Percentiles rank a stretch among this genome's conserved stretches.
Conservation (phyloP, 2,797 vertebrate species). For the Tarsius wallacei region DNA sequence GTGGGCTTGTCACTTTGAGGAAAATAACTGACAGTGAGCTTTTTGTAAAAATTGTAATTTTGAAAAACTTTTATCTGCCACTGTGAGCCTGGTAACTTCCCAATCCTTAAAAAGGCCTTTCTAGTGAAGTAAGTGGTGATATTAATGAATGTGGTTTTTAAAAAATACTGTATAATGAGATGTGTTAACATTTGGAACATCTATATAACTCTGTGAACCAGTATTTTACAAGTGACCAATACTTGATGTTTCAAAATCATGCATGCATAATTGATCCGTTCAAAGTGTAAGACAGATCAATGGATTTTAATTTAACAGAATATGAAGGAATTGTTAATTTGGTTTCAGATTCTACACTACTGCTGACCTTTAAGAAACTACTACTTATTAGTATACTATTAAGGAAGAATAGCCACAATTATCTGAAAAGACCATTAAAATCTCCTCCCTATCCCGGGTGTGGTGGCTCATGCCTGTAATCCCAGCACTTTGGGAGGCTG, state of each 20-base stretch:
- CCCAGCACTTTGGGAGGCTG: not conserved
- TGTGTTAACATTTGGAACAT: conserved; percentile 15
- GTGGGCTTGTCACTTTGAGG: conserved; percentile 9
- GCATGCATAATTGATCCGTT: not conserved
- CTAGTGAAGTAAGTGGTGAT: not conserved
- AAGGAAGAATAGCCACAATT: not conserved
- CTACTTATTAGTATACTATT: not conserved
- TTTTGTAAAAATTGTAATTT: conserved; percentile 36
- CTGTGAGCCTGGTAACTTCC: not conserved
- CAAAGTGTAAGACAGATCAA: not conserved
- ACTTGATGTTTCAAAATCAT: not conserved
- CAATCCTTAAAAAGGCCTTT: not conserved
- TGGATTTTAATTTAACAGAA: conserved; percentile 33
- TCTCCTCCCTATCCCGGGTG: not conserved
- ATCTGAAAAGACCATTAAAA: not conserved
- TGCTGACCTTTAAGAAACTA: not conserved
- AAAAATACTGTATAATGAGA: not conserved
- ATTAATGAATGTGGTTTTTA: not conserved
- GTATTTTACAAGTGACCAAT: conserved; percentile 35
- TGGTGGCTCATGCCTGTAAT: not conserved
- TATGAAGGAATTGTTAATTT: not conserved
- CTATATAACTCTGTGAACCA: not conserved
- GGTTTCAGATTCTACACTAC: not conserved
- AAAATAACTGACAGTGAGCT: conserved; percentile 7
- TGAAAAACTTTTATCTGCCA: not conserved